Evolutionary conservation across 92 coral and sea anemone species (phyloP).

Genomic region (Actinostola sp.): DNA sequence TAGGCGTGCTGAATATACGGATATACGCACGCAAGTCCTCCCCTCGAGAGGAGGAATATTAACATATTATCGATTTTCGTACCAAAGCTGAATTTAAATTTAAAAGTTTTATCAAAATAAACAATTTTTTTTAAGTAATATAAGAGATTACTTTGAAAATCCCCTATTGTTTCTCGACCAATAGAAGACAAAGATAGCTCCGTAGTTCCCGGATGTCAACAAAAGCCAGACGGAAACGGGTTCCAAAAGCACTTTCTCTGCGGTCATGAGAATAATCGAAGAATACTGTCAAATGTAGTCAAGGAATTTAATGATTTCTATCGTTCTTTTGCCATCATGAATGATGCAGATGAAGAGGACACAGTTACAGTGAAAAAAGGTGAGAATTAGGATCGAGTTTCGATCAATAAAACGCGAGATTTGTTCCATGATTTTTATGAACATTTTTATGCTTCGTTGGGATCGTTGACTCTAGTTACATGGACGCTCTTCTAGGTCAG

Average conservation of each 20-base stretch:
- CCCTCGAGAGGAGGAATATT: too few species aligned
- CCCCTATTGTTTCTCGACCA: constrained; percentile 58
- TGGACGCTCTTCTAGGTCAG: background rate
- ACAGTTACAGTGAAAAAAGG: constrained; percentile 72
- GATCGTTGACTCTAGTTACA: background rate
- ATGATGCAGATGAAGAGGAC: constrained; percentile 66
- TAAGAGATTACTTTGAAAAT: constrained; percentile 19
- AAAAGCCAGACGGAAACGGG: constrained; percentile 67
- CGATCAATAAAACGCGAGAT: background rate
- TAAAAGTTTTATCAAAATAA: too few species aligned
- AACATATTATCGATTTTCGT: too few species aligned
- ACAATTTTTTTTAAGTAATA: background rate
- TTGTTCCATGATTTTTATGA: background rate
- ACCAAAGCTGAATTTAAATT: too few species aligned
- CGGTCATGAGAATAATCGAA: constrained; percentile 45
- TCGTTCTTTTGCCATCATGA: constrained; percentile 53
- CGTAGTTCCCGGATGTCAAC: constrained; percentile 77
- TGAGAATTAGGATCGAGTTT: constrained; percentile 34
- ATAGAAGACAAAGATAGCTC: constrained; percentile 38
- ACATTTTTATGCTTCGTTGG: background rate
- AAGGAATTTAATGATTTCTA: constrained; percentile 32
- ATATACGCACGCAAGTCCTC: background rate
- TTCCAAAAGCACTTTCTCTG: constrained; percentile 14
- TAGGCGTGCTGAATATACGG: background rate
- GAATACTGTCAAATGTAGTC: constrained; percentile 26